Conservation (phyloP, 2,888 invertebrate species). For the Hydropsyche betteni region DNA sequence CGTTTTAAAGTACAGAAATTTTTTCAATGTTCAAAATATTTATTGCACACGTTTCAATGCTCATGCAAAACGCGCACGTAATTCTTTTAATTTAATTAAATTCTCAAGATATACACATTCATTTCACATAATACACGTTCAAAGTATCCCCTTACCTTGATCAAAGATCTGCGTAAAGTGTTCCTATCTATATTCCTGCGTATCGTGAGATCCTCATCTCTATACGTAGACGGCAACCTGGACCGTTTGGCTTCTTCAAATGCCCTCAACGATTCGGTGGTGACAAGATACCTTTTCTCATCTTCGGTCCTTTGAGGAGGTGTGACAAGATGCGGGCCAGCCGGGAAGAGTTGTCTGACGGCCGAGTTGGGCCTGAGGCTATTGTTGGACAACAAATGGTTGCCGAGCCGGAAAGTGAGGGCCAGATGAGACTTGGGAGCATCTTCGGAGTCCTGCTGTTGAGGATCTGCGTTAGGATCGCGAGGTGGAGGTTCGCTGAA, state of each 20-base stretch:
- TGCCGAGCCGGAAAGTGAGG: slow-evolving; percentile 67
- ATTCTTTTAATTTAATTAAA: too few relatives aligned
- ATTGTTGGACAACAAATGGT: slow-evolving; percentile 67
- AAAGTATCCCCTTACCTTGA: slow-evolving; percentile 59
- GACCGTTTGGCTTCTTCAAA: slow-evolving; percentile 73
- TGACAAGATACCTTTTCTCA: slow-evolving; percentile 68
- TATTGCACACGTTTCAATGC: too few relatives aligned
- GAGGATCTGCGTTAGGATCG: slow-evolving; percentile 53
- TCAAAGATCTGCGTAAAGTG: slow-evolving; percentile 80
- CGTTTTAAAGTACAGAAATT: too few relatives aligned
- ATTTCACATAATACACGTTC: too few relatives aligned
- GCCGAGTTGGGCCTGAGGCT: slow-evolving; percentile 79
- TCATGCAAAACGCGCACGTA: too few relatives aligned
- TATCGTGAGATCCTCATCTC: slow-evolving; percentile 72
- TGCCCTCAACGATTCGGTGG: slow-evolving; percentile 78
- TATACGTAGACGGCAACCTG: slow-evolving; percentile 63
- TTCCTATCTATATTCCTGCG: slow-evolving; percentile 84
- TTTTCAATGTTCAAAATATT: too few relatives aligned
- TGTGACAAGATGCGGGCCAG: slow-evolving; percentile 67
- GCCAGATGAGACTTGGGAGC: slow-evolving; percentile 61
- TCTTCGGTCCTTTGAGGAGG: slow-evolving; percentile 69
- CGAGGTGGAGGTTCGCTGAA: slow-evolving; percentile 67
- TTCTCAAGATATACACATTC: too few relatives aligned
- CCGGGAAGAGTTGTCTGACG: slow-evolving; percentile 84
- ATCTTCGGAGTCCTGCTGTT: slow-evolving; percentile 53